Base-by-base conservation (phyloP, 2,888 invertebrate species). In the Eristalis pertinax region DNA sequence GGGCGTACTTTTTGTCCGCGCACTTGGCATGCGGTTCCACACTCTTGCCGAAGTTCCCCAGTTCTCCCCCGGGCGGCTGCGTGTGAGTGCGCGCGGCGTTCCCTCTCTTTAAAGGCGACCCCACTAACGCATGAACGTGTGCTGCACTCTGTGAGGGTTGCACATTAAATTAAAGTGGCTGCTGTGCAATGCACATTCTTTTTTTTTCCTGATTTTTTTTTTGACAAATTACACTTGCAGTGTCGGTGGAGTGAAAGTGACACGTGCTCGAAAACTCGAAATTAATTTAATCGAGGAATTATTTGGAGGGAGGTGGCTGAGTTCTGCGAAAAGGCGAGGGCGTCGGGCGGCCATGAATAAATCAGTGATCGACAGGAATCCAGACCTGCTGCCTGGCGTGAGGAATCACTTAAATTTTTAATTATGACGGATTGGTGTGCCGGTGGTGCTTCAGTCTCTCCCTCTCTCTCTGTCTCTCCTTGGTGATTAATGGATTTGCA, bases 181-280 rank as follows among this genome's bases (percentile, higher is more conserved):
- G 26, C 26, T 13, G 32, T 32, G 24, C 60, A 60, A 24, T 60
- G 24, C 60, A 29, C 60, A 60, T 64, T 32, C 58, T 72, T 58
- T 58, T 77, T 50, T 62, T 41, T 24, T 58, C 1, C 7, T 10
- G 8, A 1, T 10, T 58, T 64, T 78, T 75, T 67, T 76, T 64
- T 72, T 76, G 67, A 81, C 73, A 73, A 81, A 85, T 85, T 75
- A 82, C 77, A 78, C 70, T 86, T 70, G 74, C 85, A 86, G 78
- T 86, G 74, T 82, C 85, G 63, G 26, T 75, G 78, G 74, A 82
- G 85, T 82, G 82, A 86, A 86, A 86, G 82, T 78, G 85, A 78
- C 85, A 87, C 86, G 86, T 79, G 86, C 79, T 87, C 63, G 72
- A 79, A 87, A 79, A 64, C 78, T 79, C 67, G 79, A 87, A 87